A percentile compares a stretch with the other conserved stretches of the same genome.
Evolutionary conservation across 2,113 vertebrate genomes (phyloP).

Genomic region (Agelaius phoeniceus): DNA sequence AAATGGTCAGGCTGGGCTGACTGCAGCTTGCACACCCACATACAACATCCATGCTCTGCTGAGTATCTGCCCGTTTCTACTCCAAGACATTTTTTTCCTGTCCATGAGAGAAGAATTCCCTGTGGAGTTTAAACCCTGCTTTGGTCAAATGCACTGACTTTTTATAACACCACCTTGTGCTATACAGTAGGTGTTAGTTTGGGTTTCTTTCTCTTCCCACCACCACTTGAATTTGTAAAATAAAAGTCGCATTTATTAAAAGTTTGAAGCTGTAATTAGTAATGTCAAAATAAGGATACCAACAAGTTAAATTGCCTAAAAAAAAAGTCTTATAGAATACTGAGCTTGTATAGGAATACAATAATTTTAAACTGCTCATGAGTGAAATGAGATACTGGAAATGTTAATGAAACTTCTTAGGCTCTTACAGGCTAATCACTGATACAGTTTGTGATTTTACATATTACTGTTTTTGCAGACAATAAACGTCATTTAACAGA

Average conservation of each 20-base stretch:
- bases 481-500: constrained; percentile 30
- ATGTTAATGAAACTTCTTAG: constrained; percentile 43
- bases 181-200: neutral
- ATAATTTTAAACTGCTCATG: constrained; percentile 60
- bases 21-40: neutral
- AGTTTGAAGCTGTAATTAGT: neutral
- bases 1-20: neutral
- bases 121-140: neutral
- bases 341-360: neutral
- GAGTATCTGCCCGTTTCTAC: neutral
- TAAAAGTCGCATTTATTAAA: neutral
- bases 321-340: neutral
- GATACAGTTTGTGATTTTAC: constrained; percentile 58
- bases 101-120: neutral
- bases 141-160: neutral
- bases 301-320: neutral
- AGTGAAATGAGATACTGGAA: constrained; percentile 64
- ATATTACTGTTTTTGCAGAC: constrained; percentile 24
- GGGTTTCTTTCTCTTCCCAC: neutral
- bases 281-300: neutral
- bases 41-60: neutral
- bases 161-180: neutral
- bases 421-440: constrained; percentile 23
- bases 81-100: neutral
- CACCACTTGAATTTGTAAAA: neutral